A percentile compares a stretch with the other conserved stretches of the same genome.
These are phyloP conservation scores for Raja brachyura DNA, from an alignment of 2,113 vertebrate species.

Conservation along the genomic window DNA sequence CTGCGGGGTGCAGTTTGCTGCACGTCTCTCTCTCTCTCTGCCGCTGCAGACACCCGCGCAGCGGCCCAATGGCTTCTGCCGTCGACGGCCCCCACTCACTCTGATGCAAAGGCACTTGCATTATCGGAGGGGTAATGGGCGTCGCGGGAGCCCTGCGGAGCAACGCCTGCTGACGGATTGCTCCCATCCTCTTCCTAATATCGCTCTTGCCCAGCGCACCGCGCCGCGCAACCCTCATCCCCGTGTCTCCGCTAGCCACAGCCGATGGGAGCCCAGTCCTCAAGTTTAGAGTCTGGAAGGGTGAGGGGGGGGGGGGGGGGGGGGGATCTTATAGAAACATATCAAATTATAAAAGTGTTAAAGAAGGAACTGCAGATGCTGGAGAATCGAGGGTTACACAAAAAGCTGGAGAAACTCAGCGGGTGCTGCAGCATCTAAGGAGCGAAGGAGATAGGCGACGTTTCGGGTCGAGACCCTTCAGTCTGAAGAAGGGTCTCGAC, in stretches of 20 bases:
- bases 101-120: background rate
- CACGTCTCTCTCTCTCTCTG: no score
- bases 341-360: no score
- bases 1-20: background rate
- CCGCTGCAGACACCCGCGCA: background rate
- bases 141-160: background rate
- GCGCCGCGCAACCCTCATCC: background rate
- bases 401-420: no score
- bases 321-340: no score
- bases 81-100: background rate
- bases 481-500: no score
- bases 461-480: no score
- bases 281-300: no score
- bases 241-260: background rate
- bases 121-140: background rate
- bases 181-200: constrained; percentile 6
- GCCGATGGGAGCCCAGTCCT: background rate
- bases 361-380: no score
- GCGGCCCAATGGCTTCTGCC: background rate
- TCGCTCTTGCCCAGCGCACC: background rate
- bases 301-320: no score
- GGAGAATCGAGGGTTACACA: no score
- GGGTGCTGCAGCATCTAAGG: no score
- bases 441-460: no score
- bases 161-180: background rate